phyloP scores from a whole-genome alignment of 2,797 vertebrate species.

The Muraenolepis orangiensis region DNA sequence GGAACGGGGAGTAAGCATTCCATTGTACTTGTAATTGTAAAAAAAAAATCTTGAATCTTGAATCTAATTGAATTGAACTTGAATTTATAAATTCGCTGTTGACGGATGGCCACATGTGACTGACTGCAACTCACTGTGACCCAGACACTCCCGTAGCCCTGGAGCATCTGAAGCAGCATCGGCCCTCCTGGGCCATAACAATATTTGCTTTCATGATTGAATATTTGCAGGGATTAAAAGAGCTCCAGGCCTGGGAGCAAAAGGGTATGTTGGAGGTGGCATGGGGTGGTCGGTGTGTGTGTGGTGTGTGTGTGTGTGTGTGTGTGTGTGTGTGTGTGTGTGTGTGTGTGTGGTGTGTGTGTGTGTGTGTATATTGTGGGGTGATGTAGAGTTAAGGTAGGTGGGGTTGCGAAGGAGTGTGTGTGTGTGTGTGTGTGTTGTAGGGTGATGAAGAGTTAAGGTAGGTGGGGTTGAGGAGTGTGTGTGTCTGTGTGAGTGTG shows the following conservation, averaged over 20 bases:
- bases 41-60: no score
- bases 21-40: no score
- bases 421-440: not conserved
- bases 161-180: slow-evolving; percentile 24
- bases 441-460: no score
- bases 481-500: not conserved
- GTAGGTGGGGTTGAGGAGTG: not conserved
- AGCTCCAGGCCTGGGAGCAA: slow-evolving; percentile 37
- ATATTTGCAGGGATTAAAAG: slow-evolving; percentile 71
- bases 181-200: slow-evolving; percentile 43
- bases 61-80: no score
- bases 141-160: not conserved
- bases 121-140: not conserved
- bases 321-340: not conserved
- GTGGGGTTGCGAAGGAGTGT: not conserved
- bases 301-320: not conserved
- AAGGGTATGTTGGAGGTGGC: slow-evolving; percentile 7
- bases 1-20: no score
- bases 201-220: slow-evolving; percentile 69
- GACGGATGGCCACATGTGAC: not conserved
- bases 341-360: not conserved
- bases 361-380: not conserved
- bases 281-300: not conserved
- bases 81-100: not conserved
- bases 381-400: no score